phyloP scores from a whole-genome alignment of 92 coral and sea anemone genomes.

The Palythoa grandiflora region DNA sequence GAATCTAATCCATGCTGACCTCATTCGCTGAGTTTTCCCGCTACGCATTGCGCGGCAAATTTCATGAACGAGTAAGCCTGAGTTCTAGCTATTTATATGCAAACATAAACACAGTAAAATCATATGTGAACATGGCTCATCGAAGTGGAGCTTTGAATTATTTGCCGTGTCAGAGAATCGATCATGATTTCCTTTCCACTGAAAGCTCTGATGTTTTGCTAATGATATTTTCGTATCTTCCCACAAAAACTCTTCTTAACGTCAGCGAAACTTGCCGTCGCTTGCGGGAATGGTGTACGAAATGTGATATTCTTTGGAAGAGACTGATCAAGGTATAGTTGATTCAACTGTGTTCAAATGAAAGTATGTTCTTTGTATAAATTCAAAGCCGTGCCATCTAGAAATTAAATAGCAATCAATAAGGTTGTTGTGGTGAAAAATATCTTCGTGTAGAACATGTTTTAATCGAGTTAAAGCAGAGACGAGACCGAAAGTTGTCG shows the following conservation, averaged over 20 bases:
- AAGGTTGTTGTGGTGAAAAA: neutral
- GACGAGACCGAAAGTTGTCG: neutral
- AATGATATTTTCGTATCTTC: conserved; percentile 72
- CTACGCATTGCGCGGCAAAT: neutral
- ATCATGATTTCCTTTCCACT: conserved; percentile 50
- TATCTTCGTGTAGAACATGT: neutral
- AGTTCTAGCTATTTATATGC: neutral
- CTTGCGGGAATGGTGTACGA: conserved; percentile 65
- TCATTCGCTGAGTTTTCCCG: neutral
- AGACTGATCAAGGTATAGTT: conserved; percentile 71
- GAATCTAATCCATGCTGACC: no score
- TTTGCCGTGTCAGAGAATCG: conserved; percentile 14
- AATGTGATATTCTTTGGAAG: conserved; percentile 81
- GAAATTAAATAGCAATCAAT: neutral
- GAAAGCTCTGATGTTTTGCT: conserved; percentile 78
- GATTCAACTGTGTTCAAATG: neutral
- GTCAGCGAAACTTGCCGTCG: conserved; percentile 80
- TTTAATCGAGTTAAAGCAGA: neutral
- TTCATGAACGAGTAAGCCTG: neutral
- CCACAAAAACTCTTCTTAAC: conserved; percentile 79
- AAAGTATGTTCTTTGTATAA: neutral
- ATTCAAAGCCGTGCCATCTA: neutral
- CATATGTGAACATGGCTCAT: conserved; percentile 34
- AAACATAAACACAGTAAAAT: conserved; percentile 29
- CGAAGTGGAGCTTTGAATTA: neutral